Base-by-base conservation (phyloP, 2,888 invertebrate genomes). In the Alloscopus bannaensis region DNA sequence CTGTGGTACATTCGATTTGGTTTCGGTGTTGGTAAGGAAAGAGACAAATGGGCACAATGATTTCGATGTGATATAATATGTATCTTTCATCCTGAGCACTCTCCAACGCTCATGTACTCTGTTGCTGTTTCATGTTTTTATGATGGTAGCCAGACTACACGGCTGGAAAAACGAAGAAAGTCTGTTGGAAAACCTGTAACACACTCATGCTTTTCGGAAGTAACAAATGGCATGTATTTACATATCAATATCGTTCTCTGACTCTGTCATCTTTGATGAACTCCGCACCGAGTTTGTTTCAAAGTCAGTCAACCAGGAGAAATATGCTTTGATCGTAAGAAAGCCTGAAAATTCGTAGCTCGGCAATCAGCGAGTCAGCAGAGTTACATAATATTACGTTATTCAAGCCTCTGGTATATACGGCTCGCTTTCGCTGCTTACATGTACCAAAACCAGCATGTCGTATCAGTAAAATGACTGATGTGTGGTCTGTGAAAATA, bases 21-120 rank as follows among this genome's bases (percentile, higher is more conserved):
- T 36, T 13, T 8, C 36, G 8, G 4, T 47, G 24, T 24, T 65
- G 66, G 50, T 29, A 20, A 24, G 28, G 62, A 62, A 71, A 50
- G 60, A 52, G 62, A 71, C 71, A 71, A 71, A 71, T 71, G 71
- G 60, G 22, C 28, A 62, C 52, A 52, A 71, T 71, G 40, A 60
- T 71, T 71, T 71, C 62, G 71, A 71, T 71, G 47, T 28, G 52
- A 50, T 60, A n/a, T 36, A n/a, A n/a, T n/a, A n/a, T n/a, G n/a
- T n/a, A 36, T 60, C 50, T 71, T 71, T 52, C 71, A 62, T 52
- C 26, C 29, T 36, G 24, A 42, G 24, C 42, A 42, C 62, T 62
- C 42, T 24, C 62, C 62, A 52, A 24, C 36, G 16, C 24, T 36
- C 36, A 8, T 6, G 36, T 36, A 8, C 6, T 6, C 8, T 36